phyloP scores from a whole-genome alignment of 2,888 invertebrate species.

The Leptopilina syphax region DNA sequence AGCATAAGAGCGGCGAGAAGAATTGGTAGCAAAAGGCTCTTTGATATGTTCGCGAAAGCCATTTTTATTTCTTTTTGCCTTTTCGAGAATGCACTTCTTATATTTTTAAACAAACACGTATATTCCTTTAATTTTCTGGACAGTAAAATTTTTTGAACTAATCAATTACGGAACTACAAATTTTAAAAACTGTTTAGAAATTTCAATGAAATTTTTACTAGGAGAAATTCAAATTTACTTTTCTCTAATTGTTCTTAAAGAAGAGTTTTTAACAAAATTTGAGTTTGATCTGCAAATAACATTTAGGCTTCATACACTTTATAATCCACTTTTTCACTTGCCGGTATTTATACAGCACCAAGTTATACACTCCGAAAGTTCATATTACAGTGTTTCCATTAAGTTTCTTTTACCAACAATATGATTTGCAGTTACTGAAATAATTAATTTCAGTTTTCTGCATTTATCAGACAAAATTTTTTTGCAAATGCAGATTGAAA shows the following conservation, averaged over 20 bases:
- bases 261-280: not conserved
- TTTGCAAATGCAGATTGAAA: not conserved
- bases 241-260: not conserved
- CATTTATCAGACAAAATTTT: not conserved
- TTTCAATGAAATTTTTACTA: not conserved
- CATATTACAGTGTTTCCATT: not conserved
- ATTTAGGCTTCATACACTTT: slow-evolving; percentile 5
- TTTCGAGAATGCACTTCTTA: not conserved
- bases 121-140: not conserved
- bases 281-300: not conserved
- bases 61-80: slow-evolving; percentile 50
- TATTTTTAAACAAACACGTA: not conserved
- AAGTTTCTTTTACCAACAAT: not conserved
- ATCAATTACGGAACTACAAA: not conserved
- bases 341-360: not conserved
- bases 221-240: not conserved
- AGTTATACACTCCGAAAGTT: not conserved
- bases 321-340: not conserved
- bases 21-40: slow-evolving; percentile 64
- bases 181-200: not conserved
- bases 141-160: not conserved
- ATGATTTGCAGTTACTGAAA: not conserved
- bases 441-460: not conserved
- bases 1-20: slow-evolving; percentile 61
- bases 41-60: slow-evolving; percentile 56